Evolutionary conservation across 2,797 vertebrate genomes (phyloP), one percentile per base, ranked within the genome.

Genomic region (Sebastolobus alascanus): DNA sequence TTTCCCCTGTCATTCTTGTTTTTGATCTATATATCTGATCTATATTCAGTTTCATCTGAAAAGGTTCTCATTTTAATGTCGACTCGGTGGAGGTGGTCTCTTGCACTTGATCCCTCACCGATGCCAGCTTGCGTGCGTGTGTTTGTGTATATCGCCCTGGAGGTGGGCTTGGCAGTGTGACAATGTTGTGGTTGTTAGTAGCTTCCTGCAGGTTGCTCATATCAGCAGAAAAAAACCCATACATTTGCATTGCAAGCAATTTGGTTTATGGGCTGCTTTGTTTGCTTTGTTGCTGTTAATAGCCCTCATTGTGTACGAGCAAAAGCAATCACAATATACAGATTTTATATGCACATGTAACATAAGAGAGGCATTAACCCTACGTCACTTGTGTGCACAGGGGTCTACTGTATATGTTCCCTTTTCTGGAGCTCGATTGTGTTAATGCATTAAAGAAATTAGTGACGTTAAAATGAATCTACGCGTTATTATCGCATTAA

Each of bases 101-200:
- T 87, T 75, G 71, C 94, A 96, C 79, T 81, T 87, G 69, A 96
- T 97, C 91, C 96, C 96, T 74, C 93, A 84, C 91, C 91, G 90
- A 84, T 97, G 96, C 87, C 96, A 95, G 80, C 94, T 97, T 77
- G 90, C 68, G 69, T 70, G 18, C 38, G 59, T 56, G 55, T 69
- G 50, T 63, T 6, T 52, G 11, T 11, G 38, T 85, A 61, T 60
- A 43, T 27, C 12, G 20, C 31, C 58, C 58, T 67, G 83, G 71
- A 78, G 75, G 85, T 84, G 60, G 69, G 65, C 78, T 79, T 87
- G 84, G 75, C 80, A 80, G 54, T 20, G 72, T 79, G 66, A 76
- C 77, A 73, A 3, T n/a, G 52, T 73, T 75, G 33, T 82, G 67
- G 67, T 81, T 79, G 64, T 86, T 79, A 74, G 69, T 61, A 38